Evolutionary conservation across 2,797 vertebrate genomes (phyloP).

Genomic region (Leptoclinus maculatus): DNA sequence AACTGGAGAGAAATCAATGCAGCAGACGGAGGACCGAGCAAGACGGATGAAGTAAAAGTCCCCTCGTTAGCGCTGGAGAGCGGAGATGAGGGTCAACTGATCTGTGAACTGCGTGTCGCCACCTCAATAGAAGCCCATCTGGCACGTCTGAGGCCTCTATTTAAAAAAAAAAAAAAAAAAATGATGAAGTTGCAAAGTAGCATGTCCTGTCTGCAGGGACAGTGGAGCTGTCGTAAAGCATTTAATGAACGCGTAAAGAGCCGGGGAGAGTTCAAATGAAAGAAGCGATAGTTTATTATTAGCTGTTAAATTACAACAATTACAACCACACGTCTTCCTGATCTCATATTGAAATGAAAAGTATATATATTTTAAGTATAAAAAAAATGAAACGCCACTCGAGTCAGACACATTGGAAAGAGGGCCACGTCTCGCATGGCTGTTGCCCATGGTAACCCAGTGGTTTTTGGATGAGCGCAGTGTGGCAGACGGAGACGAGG

Average conservation of each 20-base stretch:
- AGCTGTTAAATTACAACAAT: neutral
- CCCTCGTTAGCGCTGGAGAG: constrained; percentile 60
- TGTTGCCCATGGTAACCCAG: constrained; percentile 17
- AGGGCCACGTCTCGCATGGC: neutral
- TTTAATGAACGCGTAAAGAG: neutral
- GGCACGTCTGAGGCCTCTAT: constrained; percentile 21
- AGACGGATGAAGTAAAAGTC: constrained; percentile 13
- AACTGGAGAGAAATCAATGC: neutral
- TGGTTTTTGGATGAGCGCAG: neutral
- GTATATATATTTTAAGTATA: neutral
- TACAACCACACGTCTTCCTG: neutral
- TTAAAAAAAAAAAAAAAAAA: neutral
- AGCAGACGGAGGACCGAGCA: neutral
- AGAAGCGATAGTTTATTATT: neutral
- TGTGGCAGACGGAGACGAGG: neutral
- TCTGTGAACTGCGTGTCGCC: constrained; percentile 66
- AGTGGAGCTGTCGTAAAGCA: neutral
- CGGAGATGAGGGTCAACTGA: constrained; percentile 63
- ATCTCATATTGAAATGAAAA: neutral
- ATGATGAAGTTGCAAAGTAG: neutral
- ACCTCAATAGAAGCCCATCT: constrained; percentile 60
- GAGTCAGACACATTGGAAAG: neutral
- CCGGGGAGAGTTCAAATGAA: neutral
- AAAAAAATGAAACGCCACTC: constrained; percentile 7
- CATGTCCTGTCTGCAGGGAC: neutral